Conservation (phyloP, 1,140 invertebrate genomes). For the Anthonomus grandis region DNA sequence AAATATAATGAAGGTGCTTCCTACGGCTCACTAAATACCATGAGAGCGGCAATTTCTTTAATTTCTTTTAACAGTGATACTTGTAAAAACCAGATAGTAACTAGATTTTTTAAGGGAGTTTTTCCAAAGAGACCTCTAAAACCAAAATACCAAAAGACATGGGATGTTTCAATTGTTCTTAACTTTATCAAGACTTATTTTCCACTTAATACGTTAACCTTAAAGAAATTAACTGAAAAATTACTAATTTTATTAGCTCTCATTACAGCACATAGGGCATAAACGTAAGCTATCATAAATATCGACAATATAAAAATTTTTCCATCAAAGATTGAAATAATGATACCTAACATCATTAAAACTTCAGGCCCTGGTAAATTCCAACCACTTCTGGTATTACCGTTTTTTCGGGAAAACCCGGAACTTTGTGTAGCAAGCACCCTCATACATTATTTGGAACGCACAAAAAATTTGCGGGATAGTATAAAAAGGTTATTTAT, state of each 20-base stretch:
- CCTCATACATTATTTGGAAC: too few relatives aligned
- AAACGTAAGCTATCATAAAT: neutral
- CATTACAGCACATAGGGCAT: too few relatives aligned
- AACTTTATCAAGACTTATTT: neutral
- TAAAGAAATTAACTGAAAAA: neutral
- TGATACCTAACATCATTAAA: too few relatives aligned
- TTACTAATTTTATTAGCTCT: neutral
- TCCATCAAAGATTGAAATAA: too few relatives aligned
- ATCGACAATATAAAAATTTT: neutral
- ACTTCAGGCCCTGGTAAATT: too few relatives aligned
- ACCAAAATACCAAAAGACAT: neutral
- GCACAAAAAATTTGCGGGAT: neutral
- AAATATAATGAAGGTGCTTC: too few relatives aligned
- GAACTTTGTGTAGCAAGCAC: neutral
- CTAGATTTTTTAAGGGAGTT: neutral
- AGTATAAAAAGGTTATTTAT: neutral
- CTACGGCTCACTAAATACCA: too few relatives aligned
- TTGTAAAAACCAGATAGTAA: neutral
- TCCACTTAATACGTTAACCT: neutral
- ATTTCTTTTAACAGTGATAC: neutral
- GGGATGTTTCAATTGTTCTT: neutral
- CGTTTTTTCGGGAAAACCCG: neutral
- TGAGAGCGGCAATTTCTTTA: neutral
- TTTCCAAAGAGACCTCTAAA: neutral
- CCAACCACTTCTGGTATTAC: too few relatives aligned